Conservation (phyloP, 2,797 vertebrate genomes). For the Triplophysa bombifrons region DNA sequence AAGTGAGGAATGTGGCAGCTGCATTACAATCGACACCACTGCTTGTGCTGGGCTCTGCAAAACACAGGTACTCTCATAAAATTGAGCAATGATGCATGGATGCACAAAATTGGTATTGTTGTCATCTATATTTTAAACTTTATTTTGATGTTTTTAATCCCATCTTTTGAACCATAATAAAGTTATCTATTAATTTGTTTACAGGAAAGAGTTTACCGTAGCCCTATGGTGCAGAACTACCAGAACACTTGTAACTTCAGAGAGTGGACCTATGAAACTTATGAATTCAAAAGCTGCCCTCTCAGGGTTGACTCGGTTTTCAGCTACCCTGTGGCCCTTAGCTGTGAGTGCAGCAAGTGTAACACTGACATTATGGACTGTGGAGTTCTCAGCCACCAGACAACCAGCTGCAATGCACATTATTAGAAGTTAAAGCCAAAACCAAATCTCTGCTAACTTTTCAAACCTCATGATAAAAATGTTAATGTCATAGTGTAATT, state of each 20-base stretch:
- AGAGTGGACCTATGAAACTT: constrained; percentile 82
- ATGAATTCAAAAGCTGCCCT: constrained; percentile 81
- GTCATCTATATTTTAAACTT: too few relatives aligned
- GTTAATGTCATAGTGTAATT: not conserved
- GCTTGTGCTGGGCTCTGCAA: constrained; percentile 86
- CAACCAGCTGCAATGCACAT: constrained; percentile 72
- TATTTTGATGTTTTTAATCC: not conserved
- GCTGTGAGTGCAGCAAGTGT: constrained; percentile 83
- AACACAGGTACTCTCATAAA: constrained; percentile 74
- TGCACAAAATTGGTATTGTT: not conserved
- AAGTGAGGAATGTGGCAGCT: constrained; percentile 81
- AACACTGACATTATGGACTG: constrained; percentile 80
- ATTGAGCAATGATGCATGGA: not conserved
- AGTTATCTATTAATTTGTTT: not conserved
- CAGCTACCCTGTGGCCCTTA: constrained; percentile 84
- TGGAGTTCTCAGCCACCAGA: constrained; percentile 69
- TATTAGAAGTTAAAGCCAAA: constrained; percentile 39
- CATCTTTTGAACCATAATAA: not conserved
- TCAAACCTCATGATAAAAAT: not conserved
- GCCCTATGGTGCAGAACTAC: constrained; percentile 63
- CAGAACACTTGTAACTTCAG: constrained; percentile 84
- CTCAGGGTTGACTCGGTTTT: constrained; percentile 73
- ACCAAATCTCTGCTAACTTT: not conserved
- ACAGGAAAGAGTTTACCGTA: constrained; percentile 82
- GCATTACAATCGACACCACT: constrained; percentile 78